These are phyloP conservation scores for Cheilosia urbana DNA, from an alignment of 2,888 invertebrate species.

Conservation along the genomic window DNA sequence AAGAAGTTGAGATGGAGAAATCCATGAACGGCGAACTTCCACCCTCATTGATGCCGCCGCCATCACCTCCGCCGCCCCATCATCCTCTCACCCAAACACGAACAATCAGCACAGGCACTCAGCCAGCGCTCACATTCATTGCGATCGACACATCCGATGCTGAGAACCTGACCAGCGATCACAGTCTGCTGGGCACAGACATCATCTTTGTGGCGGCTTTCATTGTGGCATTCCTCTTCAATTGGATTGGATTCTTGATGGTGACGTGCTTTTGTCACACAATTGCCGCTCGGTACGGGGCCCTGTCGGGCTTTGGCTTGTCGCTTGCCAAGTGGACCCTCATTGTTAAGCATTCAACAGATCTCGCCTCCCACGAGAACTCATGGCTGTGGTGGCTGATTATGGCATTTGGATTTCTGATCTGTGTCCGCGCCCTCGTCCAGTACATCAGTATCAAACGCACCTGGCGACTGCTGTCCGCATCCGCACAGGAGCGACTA, in stretches of 20 bases:
- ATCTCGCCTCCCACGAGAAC: slow-evolving; percentile 93
- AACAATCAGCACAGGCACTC: slow-evolving; percentile 78
- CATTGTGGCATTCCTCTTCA: slow-evolving; percentile 97
- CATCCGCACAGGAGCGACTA: slow-evolving; percentile 93
- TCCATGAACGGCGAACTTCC: slow-evolving; percentile 89
- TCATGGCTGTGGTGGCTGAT: slow-evolving; percentile 97
- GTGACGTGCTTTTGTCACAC: slow-evolving; percentile 97
- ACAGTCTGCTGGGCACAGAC: slow-evolving; percentile 94
- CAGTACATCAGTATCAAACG: slow-evolving; percentile 95
- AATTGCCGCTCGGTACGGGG: slow-evolving; percentile 96
- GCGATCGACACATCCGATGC: slow-evolving; percentile 90
- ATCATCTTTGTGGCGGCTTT: slow-evolving; percentile 97
- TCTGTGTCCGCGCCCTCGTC: slow-evolving; percentile 93
- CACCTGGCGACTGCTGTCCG: slow-evolving; percentile 93
- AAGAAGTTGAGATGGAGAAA: slow-evolving; percentile 95
- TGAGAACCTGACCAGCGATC: slow-evolving; percentile 90
- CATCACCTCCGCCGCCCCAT: slow-evolving; percentile 80
- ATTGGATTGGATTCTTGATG: slow-evolving; percentile 96
- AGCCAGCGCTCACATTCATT: slow-evolving; percentile 88
- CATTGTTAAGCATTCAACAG: slow-evolving; percentile 95
- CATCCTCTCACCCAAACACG: slow-evolving; percentile 80
- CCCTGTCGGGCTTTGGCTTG: slow-evolving; percentile 95
- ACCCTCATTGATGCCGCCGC: slow-evolving; percentile 80
- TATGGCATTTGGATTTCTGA: slow-evolving; percentile 94
- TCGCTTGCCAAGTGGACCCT: slow-evolving; percentile 97